Base-by-base conservation (phyloP, 2,797 vertebrate genomes). In the Molossus alvarezi region DNA sequence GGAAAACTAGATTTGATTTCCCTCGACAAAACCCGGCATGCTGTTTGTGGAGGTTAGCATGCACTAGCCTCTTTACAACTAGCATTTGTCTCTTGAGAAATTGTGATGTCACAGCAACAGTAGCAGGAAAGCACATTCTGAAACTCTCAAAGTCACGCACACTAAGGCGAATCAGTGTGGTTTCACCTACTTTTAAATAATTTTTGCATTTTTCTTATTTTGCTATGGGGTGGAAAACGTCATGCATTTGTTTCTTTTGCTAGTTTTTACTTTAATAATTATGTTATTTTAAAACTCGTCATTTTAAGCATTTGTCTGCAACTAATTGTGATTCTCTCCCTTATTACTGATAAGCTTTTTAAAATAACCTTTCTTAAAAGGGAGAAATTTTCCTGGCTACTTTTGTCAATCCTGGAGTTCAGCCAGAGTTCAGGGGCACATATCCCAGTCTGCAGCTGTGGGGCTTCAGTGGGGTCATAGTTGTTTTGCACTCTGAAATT, bases 1-100 rank as follows among this genome's bases (percentile, higher is more conserved):
- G 97, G 94, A 58, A 97, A 90, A 85, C 97, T 94, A 88, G n/a
- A 82, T 92, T 95, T 79, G 88, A 92, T 96, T 94, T 97, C 96
- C 80, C 82, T 83, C 48, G 73, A 55, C 65, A 53, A 51, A 92
- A 94, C 76, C 87, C 21, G 9, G 2, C 29, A 67, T n/a, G 33
- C 8, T 96, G 48, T 79, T 87, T 29, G 25, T 88, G 60, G 55
- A 88, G 88, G 85, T 69, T 71, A 37, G 69, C 21, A 2, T 0
- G 1, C 9, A 12, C n/a, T 60, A 2, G 5, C 17, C 23, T n/a
- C 69, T 77, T 9, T 29, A 29, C 8, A 15, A 13, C 60, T 25
- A 14, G 25, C 25, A 10, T 6, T 48, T 89, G 33, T 81, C 65
- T 84, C 60, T 77, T 15, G 45, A 85, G 69, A 88, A 95, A 41